Evolutionary conservation across 2,797 vertebrate species (phyloP).

Genomic region (Lepidocolaptes lacrymiger): DNA sequence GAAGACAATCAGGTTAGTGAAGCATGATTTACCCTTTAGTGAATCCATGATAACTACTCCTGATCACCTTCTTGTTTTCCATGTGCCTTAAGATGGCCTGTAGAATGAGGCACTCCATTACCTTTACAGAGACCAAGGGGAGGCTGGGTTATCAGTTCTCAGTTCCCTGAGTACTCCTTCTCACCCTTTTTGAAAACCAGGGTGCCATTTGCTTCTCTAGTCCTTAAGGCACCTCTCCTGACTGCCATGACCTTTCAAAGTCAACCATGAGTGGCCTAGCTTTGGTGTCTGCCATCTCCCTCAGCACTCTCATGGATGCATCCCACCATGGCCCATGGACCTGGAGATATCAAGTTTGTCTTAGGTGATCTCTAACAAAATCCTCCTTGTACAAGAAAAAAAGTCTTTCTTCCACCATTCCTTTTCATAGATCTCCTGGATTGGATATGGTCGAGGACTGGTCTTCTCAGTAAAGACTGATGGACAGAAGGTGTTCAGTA

Average conservation of each 20-base stretch:
- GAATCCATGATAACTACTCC: neutral
- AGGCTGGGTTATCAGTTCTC: no score
- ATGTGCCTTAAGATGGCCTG: neutral
- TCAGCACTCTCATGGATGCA: neutral
- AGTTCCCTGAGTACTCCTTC: neutral
- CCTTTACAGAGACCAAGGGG: neutral
- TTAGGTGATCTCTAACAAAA: neutral
- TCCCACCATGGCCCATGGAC: accelerated
- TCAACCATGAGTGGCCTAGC: neutral
- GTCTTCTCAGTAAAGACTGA: neutral
- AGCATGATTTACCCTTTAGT: neutral
- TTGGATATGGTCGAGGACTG: neutral
- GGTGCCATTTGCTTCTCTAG: neutral
- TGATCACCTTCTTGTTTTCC: neutral
- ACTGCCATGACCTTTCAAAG: neutral
- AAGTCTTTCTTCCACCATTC: neutral
- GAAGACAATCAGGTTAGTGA: neutral
- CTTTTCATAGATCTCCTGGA: neutral
- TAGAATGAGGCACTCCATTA: neutral
- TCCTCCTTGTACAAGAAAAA: accelerated
- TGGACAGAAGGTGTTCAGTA: neutral
- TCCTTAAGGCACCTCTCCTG: neutral
- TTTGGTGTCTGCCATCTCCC: neutral
- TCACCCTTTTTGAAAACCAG: neutral
- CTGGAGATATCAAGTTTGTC: neutral